Evolutionary conservation across 2,113 vertebrate species (phyloP).

Genomic region (Pholis gunnellus): DNA sequence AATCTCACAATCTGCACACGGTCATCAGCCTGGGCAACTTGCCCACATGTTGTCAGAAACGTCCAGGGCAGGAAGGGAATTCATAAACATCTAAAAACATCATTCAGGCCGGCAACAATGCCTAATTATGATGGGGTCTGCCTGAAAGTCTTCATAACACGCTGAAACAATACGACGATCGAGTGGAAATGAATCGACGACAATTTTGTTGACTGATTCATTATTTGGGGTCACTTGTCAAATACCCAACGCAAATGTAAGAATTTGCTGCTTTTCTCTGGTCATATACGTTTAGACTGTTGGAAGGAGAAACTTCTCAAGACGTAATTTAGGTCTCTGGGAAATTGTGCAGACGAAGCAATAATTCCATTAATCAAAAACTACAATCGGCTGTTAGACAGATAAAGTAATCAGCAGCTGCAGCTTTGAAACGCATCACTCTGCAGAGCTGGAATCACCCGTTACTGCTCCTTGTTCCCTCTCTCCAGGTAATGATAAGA

Average conservation of each 20-base stretch:
- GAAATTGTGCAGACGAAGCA: neutral
- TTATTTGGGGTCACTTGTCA: neutral
- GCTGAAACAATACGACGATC: neutral
- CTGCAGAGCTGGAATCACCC: neutral
- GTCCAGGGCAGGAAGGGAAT: slow-evolving; percentile 8
- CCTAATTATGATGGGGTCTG: slow-evolving; percentile 39
- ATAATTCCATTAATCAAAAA: neutral
- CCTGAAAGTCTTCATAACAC: neutral
- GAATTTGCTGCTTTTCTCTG: neutral
- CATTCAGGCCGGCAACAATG: slow-evolving; percentile 19
- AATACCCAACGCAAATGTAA: neutral
- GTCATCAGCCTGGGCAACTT: slow-evolving; percentile 12
- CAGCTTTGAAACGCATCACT: neutral
- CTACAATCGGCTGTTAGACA: neutral
- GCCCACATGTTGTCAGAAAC: slow-evolving; percentile 1
- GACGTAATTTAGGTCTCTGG: neutral
- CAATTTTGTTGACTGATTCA: neutral
- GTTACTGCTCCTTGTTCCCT: slow-evolving; percentile 7
- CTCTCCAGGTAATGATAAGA: slow-evolving; percentile 29
- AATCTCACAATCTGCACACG: slow-evolving; percentile 37
- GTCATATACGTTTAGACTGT: neutral
- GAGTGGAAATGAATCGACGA: neutral
- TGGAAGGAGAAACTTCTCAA: neutral
- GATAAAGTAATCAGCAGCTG: neutral
- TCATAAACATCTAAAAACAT: slow-evolving; percentile 36